Conservation (phyloP, 2,113 vertebrate genomes). For the Colius striatus region DNA sequence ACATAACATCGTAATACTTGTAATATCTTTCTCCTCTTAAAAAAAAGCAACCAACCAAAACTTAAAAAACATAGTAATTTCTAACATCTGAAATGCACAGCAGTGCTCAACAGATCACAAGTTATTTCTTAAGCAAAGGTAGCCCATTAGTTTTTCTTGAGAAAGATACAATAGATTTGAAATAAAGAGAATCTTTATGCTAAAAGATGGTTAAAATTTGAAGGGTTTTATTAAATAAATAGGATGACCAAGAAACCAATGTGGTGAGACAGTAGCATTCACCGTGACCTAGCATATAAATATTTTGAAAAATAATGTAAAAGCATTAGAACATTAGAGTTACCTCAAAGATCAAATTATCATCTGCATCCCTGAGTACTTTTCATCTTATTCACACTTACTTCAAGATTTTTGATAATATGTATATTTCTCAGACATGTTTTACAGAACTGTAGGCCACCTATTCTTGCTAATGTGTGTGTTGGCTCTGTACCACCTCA, state of each 20-base stretch:
- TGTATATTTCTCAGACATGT: not conserved
- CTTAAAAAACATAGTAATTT: not conserved
- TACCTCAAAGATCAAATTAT: not conserved
- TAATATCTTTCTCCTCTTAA: not conserved
- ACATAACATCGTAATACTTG: not conserved
- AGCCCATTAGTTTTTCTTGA: not conserved
- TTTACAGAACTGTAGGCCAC: not conserved
- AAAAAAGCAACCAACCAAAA: not conserved
- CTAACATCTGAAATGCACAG: not conserved
- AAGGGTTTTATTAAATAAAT: not conserved
- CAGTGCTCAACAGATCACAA: not conserved
- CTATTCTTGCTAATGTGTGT: not conserved
- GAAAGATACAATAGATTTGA: not conserved
- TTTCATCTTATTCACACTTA: not conserved
- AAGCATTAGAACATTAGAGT: not conserved
- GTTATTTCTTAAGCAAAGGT: not conserved
- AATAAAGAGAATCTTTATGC: not conserved
- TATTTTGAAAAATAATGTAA: not conserved
- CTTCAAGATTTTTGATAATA: not conserved
- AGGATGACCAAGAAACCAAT: not conserved
- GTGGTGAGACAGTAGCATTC: not conserved
- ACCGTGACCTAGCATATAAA: not conserved
- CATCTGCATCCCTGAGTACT: not conserved
- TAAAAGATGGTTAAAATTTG: not conserved
- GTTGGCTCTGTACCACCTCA: not conserved